Percentiles rank a stretch among this genome's conserved stretches.
Evolutionary conservation across 1,140 invertebrate species (phyloP).

Genomic region (Drosophila suzukii): DNA sequence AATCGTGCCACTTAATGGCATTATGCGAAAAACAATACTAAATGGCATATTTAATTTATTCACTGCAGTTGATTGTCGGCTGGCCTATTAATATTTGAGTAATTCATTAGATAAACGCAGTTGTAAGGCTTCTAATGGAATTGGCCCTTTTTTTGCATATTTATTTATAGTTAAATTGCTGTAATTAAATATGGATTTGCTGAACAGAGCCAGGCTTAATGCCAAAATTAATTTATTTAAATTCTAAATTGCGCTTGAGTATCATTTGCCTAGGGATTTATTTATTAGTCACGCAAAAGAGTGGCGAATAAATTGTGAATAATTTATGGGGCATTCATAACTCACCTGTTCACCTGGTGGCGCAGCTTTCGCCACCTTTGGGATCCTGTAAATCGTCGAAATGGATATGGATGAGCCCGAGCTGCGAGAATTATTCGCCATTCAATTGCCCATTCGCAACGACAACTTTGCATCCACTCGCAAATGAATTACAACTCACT

Average conservation of each 20-base stretch:
- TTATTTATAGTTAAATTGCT: background rate
- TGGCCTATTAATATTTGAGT: background rate
- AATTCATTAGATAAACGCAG: background rate
- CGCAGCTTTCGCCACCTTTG: background rate
- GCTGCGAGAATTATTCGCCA: constrained; percentile 27
- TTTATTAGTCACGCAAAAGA: no score
- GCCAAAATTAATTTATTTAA: no score
- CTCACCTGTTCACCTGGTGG: no score
- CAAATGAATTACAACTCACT: constrained; percentile 50
- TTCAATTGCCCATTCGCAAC: constrained; percentile 24
- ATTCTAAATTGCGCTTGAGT: no score
- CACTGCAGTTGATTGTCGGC: background rate
- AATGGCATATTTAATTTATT: background rate
- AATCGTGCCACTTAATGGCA: background rate
- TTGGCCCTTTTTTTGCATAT: background rate
- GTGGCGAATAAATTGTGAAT: constrained; percentile 5
- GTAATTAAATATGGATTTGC: background rate
- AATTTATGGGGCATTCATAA: constrained; percentile 21
- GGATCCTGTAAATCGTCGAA: constrained; percentile 1
- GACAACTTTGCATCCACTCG: constrained; percentile 19
- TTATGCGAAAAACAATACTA: background rate
- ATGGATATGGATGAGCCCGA: constrained; percentile 26
- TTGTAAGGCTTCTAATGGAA: background rate
- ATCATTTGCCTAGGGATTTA: no score
- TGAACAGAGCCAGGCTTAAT: no score